These are phyloP conservation scores for Nomada fucata DNA, from an alignment of 2,888 invertebrate species.

Conservation along the genomic window DNA sequence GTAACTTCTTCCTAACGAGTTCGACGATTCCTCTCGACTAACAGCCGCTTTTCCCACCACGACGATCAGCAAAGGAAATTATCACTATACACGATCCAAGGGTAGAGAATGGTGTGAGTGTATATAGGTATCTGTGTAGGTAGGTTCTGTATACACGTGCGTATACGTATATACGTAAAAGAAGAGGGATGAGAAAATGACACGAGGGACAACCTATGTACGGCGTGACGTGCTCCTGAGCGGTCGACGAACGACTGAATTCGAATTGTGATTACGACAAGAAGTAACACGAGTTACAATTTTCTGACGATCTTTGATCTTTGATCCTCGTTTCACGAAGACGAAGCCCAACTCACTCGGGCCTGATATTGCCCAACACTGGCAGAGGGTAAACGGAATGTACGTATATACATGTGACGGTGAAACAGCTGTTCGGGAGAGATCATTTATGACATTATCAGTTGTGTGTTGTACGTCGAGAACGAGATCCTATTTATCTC, in stretches of 20 bases:
- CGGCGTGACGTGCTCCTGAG: slow-evolving; percentile 43
- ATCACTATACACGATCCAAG: slow-evolving; percentile 68
- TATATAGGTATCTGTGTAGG: neutral
- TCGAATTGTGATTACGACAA: slow-evolving; percentile 43
- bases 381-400: slow-evolving; percentile 6
- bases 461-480: slow-evolving; percentile 28
- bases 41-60: slow-evolving; percentile 58
- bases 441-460: slow-evolving; percentile 1
- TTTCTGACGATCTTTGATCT: slow-evolving; percentile 69
- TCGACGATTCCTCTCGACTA: slow-evolving; percentile 63
- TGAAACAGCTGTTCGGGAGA: slow-evolving; percentile 34
- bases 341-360: neutral
- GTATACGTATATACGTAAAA: neutral
- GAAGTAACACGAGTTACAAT: slow-evolving; percentile 42
- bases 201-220: slow-evolving; percentile 41
- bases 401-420: slow-evolving; percentile 10
- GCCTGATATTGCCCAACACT: slow-evolving; percentile 7
- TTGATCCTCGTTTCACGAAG: slow-evolving; percentile 53
- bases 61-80: slow-evolving; percentile 65
- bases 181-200: slow-evolving; percentile 35
- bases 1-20: slow-evolving; percentile 44
- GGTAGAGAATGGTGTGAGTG: slow-evolving; percentile 63
- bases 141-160: slow-evolving; percentile 2
- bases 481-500: slow-evolving; percentile 36
- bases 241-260: slow-evolving; percentile 67